phyloP scores from a whole-genome alignment of 2,797 vertebrate species.

The Odontamblyopus rebecca region DNA sequence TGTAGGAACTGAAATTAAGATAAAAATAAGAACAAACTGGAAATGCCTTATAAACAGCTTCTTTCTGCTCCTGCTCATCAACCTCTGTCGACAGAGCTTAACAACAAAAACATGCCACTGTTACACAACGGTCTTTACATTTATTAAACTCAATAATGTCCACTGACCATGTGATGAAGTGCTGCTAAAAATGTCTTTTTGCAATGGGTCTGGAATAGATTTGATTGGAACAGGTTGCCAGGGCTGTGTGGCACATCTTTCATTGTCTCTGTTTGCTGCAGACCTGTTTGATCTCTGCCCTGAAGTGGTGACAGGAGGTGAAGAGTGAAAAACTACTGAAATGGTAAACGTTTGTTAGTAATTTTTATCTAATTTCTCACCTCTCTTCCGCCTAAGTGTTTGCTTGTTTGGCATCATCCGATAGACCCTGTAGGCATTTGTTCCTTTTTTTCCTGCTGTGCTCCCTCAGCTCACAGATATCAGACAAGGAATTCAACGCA shows the following conservation, averaged over 20 bases:
- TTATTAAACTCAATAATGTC: not conserved
- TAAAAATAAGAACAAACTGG: not conserved
- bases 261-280: slow-evolving; percentile 10
- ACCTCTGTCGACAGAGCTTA: slow-evolving; percentile 53
- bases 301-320: slow-evolving; percentile 6
- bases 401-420: slow-evolving; percentile 73
- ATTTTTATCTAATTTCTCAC: slow-evolving; percentile 23
- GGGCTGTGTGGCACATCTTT: slow-evolving; percentile 11
- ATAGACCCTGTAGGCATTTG: slow-evolving; percentile 79
- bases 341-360: not conserved
- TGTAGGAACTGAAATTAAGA: not conserved
- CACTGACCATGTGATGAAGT: slow-evolving; percentile 47
- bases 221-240: slow-evolving; percentile 27
- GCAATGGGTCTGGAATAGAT: slow-evolving; percentile 15
- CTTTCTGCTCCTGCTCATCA: slow-evolving; percentile 64
- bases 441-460: slow-evolving; percentile 81
- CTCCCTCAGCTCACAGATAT: slow-evolving; percentile 78
- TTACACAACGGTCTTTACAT: not conserved
- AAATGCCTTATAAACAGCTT: slow-evolving; percentile 68
- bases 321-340: not conserved
- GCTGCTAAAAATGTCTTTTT: slow-evolving; percentile 31
- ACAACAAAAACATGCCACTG: slow-evolving; percentile 20
- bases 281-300: slow-evolving; percentile 43
- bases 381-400: slow-evolving; percentile 56
- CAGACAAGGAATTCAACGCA: slow-evolving; percentile 79